Evolutionary conservation across 2,888 invertebrate genomes (phyloP).

Genomic region (Argynnis bischoffii): DNA sequence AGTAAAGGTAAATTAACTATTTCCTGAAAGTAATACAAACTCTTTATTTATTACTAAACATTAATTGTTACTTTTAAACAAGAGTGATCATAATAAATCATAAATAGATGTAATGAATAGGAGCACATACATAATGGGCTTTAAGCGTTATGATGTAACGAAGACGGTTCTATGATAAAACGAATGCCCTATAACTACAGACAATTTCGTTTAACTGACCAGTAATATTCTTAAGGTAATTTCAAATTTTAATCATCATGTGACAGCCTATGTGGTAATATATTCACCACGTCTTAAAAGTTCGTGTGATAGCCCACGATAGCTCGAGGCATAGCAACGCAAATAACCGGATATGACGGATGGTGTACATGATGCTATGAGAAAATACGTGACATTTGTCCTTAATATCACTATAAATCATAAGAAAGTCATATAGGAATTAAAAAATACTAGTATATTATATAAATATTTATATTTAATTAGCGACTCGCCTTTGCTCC

Average conservation of each 20-base stretch:
- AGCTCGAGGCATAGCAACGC: constrained; percentile 31
- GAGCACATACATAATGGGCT: constrained; percentile 1
- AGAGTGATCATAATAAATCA: constrained; percentile 1
- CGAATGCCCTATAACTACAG: neutral
- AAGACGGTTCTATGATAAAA: neutral
- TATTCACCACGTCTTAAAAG: constrained; percentile 1
- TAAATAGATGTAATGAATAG: constrained; percentile 4
- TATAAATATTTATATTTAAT: too few species aligned
- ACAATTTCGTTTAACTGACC: too few species aligned
- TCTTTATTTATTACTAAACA: neutral
- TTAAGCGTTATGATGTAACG: constrained; percentile 4
- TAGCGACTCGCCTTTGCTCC: too few species aligned
- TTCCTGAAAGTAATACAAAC: too few species aligned
- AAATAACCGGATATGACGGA: constrained; percentile 34
- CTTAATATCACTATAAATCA: neutral
- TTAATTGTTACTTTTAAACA: constrained; percentile 2
- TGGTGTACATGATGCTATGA: constrained; percentile 17
- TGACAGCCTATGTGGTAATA: neutral
- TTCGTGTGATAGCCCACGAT: constrained; percentile 33
- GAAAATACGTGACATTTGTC: constrained; percentile 16
- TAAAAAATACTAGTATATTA: too few species aligned
- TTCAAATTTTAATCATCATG: neutral
- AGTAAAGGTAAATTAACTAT: too few species aligned
- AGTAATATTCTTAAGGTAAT: neutral
- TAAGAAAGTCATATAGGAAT: neutral